Percentiles rank a stretch among this genome's conserved stretches.
Evolutionary conservation across 1,140 invertebrate species (phyloP).

Genomic region (Musca domestica): DNA sequence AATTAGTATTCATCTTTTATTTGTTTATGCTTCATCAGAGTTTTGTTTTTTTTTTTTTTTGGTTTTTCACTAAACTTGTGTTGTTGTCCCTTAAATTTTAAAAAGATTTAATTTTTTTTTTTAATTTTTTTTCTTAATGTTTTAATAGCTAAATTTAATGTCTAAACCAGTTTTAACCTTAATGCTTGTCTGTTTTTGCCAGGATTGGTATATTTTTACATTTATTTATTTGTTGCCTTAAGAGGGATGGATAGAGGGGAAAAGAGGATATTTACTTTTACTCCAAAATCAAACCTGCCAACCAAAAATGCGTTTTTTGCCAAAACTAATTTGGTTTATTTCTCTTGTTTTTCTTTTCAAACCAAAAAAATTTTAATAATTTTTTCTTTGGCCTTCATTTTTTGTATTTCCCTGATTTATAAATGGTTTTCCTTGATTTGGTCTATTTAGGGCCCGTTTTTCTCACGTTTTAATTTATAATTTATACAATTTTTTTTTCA

Average conservation of each 20-base stretch:
- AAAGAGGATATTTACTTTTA: too few species aligned
- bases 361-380: background rate
- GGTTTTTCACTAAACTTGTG: background rate
- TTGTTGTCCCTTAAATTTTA: constrained; percentile 3
- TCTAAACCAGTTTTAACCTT: constrained; percentile 23
- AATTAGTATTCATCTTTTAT: too few species aligned
- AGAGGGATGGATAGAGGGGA: too few species aligned
- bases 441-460: constrained; percentile 76
- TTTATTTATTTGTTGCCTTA: background rate
- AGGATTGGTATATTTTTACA: constrained; percentile 61
- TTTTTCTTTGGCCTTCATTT: too few species aligned
- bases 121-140: background rate
- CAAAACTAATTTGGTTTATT: constrained; percentile 12
- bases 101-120: constrained; percentile 10
- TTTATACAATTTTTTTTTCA: constrained; percentile 36
- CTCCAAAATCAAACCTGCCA: background rate
- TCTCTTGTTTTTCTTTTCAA: background rate
- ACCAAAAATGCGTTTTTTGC: background rate
- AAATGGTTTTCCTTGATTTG: constrained; percentile 38
- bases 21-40: background rate
- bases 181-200: constrained; percentile 38
- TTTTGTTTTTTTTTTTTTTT: background rate
- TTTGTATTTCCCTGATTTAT: constrained; percentile 2
- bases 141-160: constrained; percentile 1
- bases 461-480: constrained; percentile 40